Base-by-base conservation (phyloP, 2,888 invertebrate species). In the Sylvicola cinctus region DNA sequence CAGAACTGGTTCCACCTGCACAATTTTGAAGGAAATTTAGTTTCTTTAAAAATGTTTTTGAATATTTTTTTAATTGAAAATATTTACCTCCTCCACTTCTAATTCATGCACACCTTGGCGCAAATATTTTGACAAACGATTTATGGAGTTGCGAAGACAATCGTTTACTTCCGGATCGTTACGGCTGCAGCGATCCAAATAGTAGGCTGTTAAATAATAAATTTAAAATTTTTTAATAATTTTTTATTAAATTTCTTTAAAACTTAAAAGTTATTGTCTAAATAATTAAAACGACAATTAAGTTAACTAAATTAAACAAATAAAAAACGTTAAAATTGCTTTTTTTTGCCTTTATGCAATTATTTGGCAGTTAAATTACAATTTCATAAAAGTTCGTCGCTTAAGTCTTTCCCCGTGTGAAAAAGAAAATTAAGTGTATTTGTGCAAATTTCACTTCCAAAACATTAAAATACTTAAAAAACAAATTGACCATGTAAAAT, bases 1-100 rank as follows among this genome's bases (percentile, higher is more conserved):
- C n/a, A 78, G 57, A 36, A 83, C 74, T 0, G 81, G 79, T 47
- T 83, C 83, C 3, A 80, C 72, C 69, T 69, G 55, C 2, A 57
- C 55, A 39, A 31, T 14, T 23, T 8, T 7, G 11, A n/a, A n/a
- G n/a, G n/a, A n/a, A n/a, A n/a, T n/a, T n/a, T 27, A 30, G 26
- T 20, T 32, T 20, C 7, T 3, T 32, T 16, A 4, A 8, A 15
- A 33, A 16, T 36, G 36, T 31, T 31, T 16, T 23, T 23, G 12
- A 31, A 11, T 31, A 10, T 8, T 12, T 13, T 12, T 29, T n/a
- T n/a, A n/a, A n/a, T n/a, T n/a, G n/a, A n/a, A n/a, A n/a, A n/a
- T n/a, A n/a, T 34, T 44, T 50, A 69, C 70, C 61, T 74, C 68
- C 45, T 63, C 65, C 31, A 77, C 64, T 30, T 70, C 74, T 27